Percentiles rank a stretch among this genome's conserved stretches.
Conservation (phyloP, 2,113 vertebrate species). For the Dicentrarchus labrax region DNA sequence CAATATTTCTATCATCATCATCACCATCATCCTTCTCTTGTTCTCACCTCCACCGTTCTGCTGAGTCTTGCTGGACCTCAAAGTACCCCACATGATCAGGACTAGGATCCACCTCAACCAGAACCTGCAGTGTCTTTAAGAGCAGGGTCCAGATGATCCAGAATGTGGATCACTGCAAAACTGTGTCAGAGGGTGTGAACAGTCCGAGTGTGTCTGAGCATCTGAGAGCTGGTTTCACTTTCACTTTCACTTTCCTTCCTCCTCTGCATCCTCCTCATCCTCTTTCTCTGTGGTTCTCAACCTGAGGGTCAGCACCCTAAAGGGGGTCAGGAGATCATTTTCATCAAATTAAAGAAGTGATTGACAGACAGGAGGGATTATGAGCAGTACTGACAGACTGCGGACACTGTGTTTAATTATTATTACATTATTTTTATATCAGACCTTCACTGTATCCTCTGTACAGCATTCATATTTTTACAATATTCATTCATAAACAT, state of each 20-base stretch:
- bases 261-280: neutral
- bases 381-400: no score
- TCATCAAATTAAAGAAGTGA: no score
- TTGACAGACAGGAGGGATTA: no score
- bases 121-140: neutral
- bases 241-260: constrained; percentile 49
- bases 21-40: neutral
- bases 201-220: neutral
- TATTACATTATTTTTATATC: no score
- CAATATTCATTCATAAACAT: no score
- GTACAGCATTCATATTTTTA: no score
- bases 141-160: no score
- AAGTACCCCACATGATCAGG: neutral
- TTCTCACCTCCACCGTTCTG: neutral
- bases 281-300: no score
- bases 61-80: neutral
- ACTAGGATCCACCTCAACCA: neutral
- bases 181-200: neutral
- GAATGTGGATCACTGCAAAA: neutral
- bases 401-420: no score
- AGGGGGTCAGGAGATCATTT: no score
- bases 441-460: no score
- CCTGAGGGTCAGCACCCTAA: no score
- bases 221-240: constrained; percentile 10
- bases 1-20: neutral